Percentiles rank a stretch among this genome's conserved stretches.
phyloP scores from a whole-genome alignment of 2,888 invertebrate genomes.

The Lypha dubia region DNA sequence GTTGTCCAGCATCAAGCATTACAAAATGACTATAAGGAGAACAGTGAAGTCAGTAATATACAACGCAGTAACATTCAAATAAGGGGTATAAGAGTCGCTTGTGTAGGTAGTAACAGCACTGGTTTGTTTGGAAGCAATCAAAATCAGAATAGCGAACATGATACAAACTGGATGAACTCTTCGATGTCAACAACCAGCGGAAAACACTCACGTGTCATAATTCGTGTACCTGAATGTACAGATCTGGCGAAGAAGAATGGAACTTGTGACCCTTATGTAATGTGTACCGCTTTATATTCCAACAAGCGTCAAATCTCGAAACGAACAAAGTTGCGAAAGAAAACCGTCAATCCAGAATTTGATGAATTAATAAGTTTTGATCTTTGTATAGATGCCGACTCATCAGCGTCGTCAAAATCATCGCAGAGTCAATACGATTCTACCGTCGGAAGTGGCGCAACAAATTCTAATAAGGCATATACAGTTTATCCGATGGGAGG shows the following conservation, averaged over 20 bases:
- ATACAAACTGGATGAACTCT: constrained; percentile 76
- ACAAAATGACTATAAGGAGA: constrained; percentile 82
- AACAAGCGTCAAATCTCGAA: constrained; percentile 91
- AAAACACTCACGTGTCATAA: constrained; percentile 83
- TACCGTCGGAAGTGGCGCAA: constrained; percentile 73
- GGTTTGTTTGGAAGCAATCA: constrained; percentile 77
- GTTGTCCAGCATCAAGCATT: constrained; percentile 76
- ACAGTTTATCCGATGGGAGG: constrained; percentile 85
- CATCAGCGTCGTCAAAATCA: constrained; percentile 64
- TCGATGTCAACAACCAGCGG: constrained; percentile 57
- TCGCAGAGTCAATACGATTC: constrained; percentile 69
- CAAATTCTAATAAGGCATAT: constrained; percentile 84
- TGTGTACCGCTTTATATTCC: constrained; percentile 90
- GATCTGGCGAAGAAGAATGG: constrained; percentile 95
- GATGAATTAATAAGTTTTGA: constrained; percentile 94
- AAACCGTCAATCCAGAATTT: constrained; percentile 94
- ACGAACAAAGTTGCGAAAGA: constrained; percentile 94
- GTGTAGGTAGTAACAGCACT: constrained; percentile 67
- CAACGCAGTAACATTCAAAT: constrained; percentile 75
- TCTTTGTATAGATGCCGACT: constrained; percentile 86
- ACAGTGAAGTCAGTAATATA: constrained; percentile 81
- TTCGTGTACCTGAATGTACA: constrained; percentile 92
- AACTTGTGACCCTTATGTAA: constrained; percentile 95
- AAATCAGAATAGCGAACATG: constrained; percentile 74
- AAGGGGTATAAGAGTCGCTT: constrained; percentile 12